Base-by-base conservation (phyloP, 1,140 invertebrate genomes). In the Drosophila leontia region DNA sequence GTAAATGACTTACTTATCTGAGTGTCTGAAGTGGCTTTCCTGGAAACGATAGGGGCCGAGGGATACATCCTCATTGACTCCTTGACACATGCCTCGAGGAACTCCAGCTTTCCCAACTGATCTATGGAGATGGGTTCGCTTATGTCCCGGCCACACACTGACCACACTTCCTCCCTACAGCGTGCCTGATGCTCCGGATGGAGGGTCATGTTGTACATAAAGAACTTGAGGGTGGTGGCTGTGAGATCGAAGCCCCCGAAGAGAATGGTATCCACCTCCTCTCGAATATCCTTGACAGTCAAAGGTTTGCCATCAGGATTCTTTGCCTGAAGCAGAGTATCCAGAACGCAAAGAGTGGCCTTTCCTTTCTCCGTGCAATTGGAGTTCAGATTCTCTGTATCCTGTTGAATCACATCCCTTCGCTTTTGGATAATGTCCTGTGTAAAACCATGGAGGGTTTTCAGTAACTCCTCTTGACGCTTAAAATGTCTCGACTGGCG, bases 1-100 rank as follows among this genome's bases (percentile, higher is more conserved):
- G 26, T 8, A 5, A 19, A 32, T 35, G 26, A 56, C 83, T 83
- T 48, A 88, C 85, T 85, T 5, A 88, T 90, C 41, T 56, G 63
- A 19, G 70, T 82, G 32, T 88, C 62, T 15, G 81, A 55, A 3
- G 75, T 90, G 47, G 85, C 85, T 1, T 65, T 67, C 15, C 97
- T 94, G 9, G 95, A 95, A 63, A 97, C 95, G 11, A 96, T 84
- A 0, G 96, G 97, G 32, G 97, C 97, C 64, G 97, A 96, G 72
- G 97, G 97, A 85, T 96, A 98, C 93, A 97, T 92, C 17, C 97
- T 94, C 3, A 97, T 93, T 0, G 96, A 94, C 83, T 95, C 94
- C 85, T 94, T 96, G 3, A 96, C 92, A 9, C 94, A 94, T 61
- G 92, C 92, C 59, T 96, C 95, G 13, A 95, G 72, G 79, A 95